Evolutionary conservation across 2,113 vertebrate genomes (phyloP).

Genomic region (Centropristis striata): DNA sequence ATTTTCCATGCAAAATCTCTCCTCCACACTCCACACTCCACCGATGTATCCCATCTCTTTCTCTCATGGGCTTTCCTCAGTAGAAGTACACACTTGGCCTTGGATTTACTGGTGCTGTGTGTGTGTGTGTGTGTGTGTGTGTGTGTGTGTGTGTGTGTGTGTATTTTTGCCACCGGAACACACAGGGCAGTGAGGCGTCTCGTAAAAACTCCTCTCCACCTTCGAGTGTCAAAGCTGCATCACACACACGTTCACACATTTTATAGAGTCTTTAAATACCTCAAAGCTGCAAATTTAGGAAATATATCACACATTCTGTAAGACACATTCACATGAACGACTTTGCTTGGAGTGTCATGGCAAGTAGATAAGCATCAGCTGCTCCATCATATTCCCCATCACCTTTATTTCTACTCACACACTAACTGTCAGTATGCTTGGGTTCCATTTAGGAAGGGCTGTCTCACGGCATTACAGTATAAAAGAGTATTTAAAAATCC

Average conservation of each 20-base stretch:
- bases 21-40: slow-evolving; percentile 28
- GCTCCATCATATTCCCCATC: not conserved
- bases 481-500: too few species aligned
- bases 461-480: too few species aligned
- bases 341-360: slow-evolving; percentile 9
- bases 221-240: slow-evolving; percentile 24
- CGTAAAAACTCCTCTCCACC: slow-evolving; percentile 57
- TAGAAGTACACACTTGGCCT: slow-evolving; percentile 30
- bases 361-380: slow-evolving; percentile 22
- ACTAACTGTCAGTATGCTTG: not conserved
- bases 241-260: slow-evolving; percentile 20
- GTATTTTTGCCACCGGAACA: slow-evolving; percentile 39
- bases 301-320: slow-evolving; percentile 3
- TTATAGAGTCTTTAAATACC: slow-evolving; percentile 14
- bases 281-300: slow-evolving; percentile 3
- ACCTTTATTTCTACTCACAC: not conserved
- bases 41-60: slow-evolving; percentile 6
- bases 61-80: slow-evolving; percentile 32
- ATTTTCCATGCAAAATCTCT: slow-evolving; percentile 29
- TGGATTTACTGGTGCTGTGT: slow-evolving; percentile 22
- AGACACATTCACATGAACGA: not conserved
- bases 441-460: not conserved
- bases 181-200: slow-evolving; percentile 50
- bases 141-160: slow-evolving; percentile 6
- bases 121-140: not conserved